Conservation (phyloP, 2,888 invertebrate genomes). For the Drosophila dives region DNA sequence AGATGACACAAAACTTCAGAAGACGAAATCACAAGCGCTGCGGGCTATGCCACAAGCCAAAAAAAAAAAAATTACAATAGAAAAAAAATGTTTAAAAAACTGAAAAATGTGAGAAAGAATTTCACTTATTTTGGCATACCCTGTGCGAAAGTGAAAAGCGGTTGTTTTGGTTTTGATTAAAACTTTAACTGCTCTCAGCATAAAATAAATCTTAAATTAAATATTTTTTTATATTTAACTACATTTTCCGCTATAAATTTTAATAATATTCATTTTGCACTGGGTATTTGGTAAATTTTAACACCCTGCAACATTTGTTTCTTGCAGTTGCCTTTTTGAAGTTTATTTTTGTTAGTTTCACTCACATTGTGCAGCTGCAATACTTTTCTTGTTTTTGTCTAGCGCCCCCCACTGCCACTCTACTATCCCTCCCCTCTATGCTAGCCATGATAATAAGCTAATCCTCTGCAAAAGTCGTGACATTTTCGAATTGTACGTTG, state of each 20-base stretch:
- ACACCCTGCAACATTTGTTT: background rate
- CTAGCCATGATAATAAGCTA: constrained; percentile 36
- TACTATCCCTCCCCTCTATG: background rate
- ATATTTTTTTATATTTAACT: background rate
- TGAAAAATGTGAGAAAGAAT: constrained; percentile 54
- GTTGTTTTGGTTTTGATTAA: background rate
- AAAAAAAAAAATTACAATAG: constrained; percentile 14
- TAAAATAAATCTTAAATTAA: background rate
- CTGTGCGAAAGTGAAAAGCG: constrained; percentile 7
- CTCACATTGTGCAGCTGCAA: constrained; percentile 68
- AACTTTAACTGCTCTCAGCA: too few relatives aligned
- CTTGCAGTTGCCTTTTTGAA: constrained; percentile 18
- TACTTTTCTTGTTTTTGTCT: constrained; percentile 42
- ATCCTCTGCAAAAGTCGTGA: constrained; percentile 68
- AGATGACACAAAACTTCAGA: background rate
- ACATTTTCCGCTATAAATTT: too few relatives aligned
- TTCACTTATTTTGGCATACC: constrained; percentile 27
- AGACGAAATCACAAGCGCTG: constrained; percentile 30
- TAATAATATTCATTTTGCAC: background rate
- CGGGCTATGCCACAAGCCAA: constrained; percentile 24
- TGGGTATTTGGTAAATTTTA: constrained; percentile 4
- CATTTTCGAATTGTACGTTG: constrained; percentile 56
- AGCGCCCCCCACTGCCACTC: constrained; percentile 2
- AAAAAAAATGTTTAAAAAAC: constrained; percentile 39
- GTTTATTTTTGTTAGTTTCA: constrained; percentile 65